Percentiles rank a stretch among this genome's conserved stretches.
These are phyloP conservation scores for Alitta virens DNA, from an alignment of 2,888 invertebrate genomes.

Conservation along the genomic window DNA sequence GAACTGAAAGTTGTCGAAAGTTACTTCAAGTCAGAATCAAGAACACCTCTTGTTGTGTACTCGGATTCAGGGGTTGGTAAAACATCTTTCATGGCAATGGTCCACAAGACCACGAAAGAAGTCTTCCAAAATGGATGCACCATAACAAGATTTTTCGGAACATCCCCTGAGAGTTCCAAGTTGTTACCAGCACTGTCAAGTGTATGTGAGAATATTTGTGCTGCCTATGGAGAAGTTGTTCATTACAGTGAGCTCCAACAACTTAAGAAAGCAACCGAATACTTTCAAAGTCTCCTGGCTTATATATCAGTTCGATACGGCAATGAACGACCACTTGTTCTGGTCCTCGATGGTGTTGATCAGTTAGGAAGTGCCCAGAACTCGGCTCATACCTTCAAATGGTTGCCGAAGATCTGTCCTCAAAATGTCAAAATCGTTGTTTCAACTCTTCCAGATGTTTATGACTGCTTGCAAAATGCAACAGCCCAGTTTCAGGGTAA, in stretches of 20 bases:
- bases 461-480: constrained; percentile 9
- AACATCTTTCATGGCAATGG: constrained; percentile 11
- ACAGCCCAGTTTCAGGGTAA: neutral
- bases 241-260: neutral
- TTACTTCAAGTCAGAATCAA: neutral
- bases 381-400: neutral
- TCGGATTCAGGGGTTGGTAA: constrained; percentile 7
- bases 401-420: neutral
- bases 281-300: constrained; percentile 1
- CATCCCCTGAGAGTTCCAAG: constrained; percentile 3
- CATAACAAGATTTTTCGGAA: constrained; percentile 6
- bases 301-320: neutral
- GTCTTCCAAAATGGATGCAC: neutral
- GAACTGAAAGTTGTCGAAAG: neutral
- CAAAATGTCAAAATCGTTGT: constrained; percentile 8
- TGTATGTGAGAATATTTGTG: constrained; percentile 6
- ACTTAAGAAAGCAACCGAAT: neutral
- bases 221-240: constrained; percentile 8
- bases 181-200: constrained; percentile 1
- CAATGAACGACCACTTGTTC: neutral
- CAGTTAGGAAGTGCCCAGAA: neutral
- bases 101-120: neutral
- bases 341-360: neutral
- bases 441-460: constrained; percentile 3
- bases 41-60: constrained; percentile 4